Evolutionary conservation across 1,140 invertebrate genomes (phyloP).

Genomic region (Leptopilina boulardi): DNA sequence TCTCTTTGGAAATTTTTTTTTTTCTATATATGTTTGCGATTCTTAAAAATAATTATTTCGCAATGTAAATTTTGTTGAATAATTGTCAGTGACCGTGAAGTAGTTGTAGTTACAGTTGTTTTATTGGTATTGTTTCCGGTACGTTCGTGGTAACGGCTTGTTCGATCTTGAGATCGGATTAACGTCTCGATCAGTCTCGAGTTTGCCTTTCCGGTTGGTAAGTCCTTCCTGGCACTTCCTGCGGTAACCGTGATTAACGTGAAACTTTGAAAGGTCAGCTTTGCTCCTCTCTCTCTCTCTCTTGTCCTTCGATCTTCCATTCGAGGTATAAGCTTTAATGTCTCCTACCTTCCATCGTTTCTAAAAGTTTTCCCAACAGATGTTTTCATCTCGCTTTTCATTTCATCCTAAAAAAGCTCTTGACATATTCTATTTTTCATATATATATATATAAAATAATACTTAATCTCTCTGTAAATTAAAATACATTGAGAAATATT

Average conservation of each 20-base stretch:
- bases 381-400: no score
- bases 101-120: neutral
- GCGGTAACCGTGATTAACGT: constrained; percentile 21
- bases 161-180: constrained; percentile 14
- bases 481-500: no score
- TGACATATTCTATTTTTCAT: no score
- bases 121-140: constrained; percentile 33
- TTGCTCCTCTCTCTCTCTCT: neutral
- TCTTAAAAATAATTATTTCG: neutral
- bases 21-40: no score
- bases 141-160: constrained; percentile 21
- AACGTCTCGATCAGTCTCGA: constrained; percentile 25
- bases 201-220: constrained; percentile 18
- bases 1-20: no score
- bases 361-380: neutral
- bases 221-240: constrained; percentile 27
- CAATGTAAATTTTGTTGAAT: neutral
- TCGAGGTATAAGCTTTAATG: neutral
- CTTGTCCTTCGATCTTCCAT: neutral
- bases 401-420: no score
- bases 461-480: no score
- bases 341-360: constrained; percentile 2
- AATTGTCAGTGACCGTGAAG: constrained; percentile 16
- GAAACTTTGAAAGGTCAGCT: constrained; percentile 23
- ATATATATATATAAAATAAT: no score